Base-by-base conservation (phyloP, 2,797 vertebrate genomes). In the Poecilia picta region DNA sequence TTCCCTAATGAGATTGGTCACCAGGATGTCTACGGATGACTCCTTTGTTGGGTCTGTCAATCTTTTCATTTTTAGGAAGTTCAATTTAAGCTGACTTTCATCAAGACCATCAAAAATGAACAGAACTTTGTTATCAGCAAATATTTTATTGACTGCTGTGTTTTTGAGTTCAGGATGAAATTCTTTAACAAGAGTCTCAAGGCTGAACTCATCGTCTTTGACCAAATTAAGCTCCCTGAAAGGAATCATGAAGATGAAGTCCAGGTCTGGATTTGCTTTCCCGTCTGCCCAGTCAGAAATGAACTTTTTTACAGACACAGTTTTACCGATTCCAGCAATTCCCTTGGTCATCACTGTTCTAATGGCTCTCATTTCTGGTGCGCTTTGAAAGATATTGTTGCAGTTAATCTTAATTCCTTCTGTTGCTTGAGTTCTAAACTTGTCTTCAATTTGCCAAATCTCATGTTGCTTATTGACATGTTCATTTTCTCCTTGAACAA, bases 281-380 rank as follows among this genome's bases (percentile, higher is more conserved):
- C 84, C 88, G 20, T 89, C 78, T 80, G 85, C 81, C 91, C 91
- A 93, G 73, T 91, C 90, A n/a, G 91, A 85, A 47, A 92, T 82
- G 16, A 91, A 92, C 82, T 92, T 93, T 83, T 89, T 89, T 5
- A 89, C 84, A 2, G 83, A 89, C 18, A 90, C 73, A 0, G 90
- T 89, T 83, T 91, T 89, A 55, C 89, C 89, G 49, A 91, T 92
- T 31, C 91, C 91, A 20, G 90, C 91, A 0, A 92, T 72, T 15
- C 90, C 90, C 45, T 87, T 91, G 36, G 90, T 93, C 71, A 92
- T 85, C 46, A 92, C 85, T 20, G 80, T 84, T 76, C 18, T 41
- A 0, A 85, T 47, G 4, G 72, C 18, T 49, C 0, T 72, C 8
- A 10, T 0, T 0, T 79, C 18, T 8, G 72, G 33, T 49, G 0